Conservation (phyloP, 2,888 invertebrate genomes). For the Pyrocoelia pectoralis region DNA sequence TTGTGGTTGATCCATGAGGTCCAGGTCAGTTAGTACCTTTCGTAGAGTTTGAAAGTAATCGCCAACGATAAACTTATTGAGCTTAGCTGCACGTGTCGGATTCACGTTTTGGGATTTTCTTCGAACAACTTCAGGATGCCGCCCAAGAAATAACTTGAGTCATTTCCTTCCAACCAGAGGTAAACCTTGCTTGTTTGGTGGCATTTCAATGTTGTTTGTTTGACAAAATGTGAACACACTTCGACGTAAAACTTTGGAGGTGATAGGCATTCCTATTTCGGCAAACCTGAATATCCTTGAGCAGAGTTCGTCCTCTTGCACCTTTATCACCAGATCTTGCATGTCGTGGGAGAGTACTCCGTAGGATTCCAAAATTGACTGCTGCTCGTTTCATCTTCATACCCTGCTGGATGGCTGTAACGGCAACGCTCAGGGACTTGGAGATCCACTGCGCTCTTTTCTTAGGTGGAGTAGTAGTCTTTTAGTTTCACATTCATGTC, state of each 20-base stretch:
- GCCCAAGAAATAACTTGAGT: constrained; percentile 37
- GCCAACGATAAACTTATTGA: constrained; percentile 39
- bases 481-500: too few species aligned
- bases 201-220: background rate
- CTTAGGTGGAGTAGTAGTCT: too few species aligned
- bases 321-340: background rate
- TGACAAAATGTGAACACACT: background rate
- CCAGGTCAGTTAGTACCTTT: constrained; percentile 35
- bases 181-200: background rate
- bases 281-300: background rate
- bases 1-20: constrained; percentile 29
- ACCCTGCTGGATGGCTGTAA: too few species aligned
- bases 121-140: constrained; percentile 33
- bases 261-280: background rate
- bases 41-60: constrained; percentile 30
- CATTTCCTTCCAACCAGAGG: constrained; percentile 39
- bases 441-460: too few species aligned
- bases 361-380: background rate
- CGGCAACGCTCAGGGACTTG: too few species aligned
- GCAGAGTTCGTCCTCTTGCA: background rate
- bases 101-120: constrained; percentile 42
- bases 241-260: background rate
- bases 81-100: constrained; percentile 40
- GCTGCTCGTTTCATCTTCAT: too few species aligned
- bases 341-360: background rate